These are phyloP conservation scores for Carlito syrichta DNA, from an alignment of 2,113 vertebrate species.

Conservation along the genomic window DNA sequence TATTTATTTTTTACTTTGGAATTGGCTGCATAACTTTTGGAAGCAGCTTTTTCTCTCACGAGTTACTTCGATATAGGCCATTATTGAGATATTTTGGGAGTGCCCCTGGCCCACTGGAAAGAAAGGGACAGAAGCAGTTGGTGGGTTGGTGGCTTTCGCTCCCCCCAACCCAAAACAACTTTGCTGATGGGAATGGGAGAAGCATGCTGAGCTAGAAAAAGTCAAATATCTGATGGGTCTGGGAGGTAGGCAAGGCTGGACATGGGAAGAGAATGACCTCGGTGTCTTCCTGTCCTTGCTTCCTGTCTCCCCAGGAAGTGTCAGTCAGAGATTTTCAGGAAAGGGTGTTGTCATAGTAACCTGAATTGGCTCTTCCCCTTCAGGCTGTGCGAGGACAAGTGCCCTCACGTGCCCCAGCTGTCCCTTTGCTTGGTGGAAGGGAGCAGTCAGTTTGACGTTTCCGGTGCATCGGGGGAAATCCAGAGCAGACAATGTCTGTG, in stretches of 20 bases:
- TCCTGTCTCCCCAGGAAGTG: slow-evolving; percentile 77
- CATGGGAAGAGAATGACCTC: slow-evolving; percentile 67
- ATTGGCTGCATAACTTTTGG: neutral
- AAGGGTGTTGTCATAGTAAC: slow-evolving; percentile 58
- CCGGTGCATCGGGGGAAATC: slow-evolving; percentile 29
- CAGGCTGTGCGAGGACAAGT: neutral
- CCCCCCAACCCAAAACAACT: neutral
- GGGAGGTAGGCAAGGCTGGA: slow-evolving; percentile 47
- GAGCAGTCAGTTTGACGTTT: neutral
- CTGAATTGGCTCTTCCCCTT: slow-evolving; percentile 29
- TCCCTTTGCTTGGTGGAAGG: neutral
- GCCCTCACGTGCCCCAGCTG: slow-evolving; percentile 2
- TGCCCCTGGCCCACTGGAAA: neutral
- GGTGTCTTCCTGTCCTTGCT: slow-evolving; percentile 71
- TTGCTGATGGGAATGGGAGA: neutral
- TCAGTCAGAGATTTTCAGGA: slow-evolving; percentile 72
- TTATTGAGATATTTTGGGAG: neutral
- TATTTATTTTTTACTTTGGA: slow-evolving; percentile 11
- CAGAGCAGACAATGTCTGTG: neutral
- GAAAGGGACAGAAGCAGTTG: neutral
- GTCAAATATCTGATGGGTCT: slow-evolving; percentile 13
- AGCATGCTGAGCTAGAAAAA: neutral
- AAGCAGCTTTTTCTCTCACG: neutral
- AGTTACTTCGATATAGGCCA: neutral
- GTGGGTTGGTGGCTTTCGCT: neutral